These are phyloP conservation scores for Melipona quadrifasciata DNA, from an alignment of 1,140 invertebrate species.

Conservation along the genomic window DNA sequence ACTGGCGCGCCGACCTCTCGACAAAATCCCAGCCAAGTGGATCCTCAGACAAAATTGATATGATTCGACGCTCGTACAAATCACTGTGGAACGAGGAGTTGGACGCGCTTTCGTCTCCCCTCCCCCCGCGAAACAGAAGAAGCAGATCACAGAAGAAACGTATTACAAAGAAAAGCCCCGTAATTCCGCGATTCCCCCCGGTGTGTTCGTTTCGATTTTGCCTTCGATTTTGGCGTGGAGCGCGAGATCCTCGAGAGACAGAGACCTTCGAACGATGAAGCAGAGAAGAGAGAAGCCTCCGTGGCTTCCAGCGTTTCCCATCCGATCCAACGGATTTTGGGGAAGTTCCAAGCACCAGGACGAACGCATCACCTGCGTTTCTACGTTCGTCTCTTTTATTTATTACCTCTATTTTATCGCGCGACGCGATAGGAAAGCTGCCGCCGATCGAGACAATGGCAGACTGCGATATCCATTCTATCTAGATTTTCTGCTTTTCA, in stretches of 20 bases:
- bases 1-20: neutral
- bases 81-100: neutral
- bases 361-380: neutral
- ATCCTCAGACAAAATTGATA: neutral
- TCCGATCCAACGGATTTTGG: conserved; percentile 1
- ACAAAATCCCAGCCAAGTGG: neutral
- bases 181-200: neutral
- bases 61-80: neutral
- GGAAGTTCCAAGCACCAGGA: neutral
- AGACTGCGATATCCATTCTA: neutral
- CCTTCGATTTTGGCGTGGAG: no score
- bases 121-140: neutral
- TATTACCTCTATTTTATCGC: no score
- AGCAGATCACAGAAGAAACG: conserved; percentile 11
- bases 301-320: neutral
- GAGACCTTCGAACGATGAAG: neutral
- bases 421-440: no score
- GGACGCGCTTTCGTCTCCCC: neutral
- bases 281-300: neutral
- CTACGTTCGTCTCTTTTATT: neutral
- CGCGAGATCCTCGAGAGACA: no score
- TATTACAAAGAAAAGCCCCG: neutral
- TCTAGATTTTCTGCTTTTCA: neutral
- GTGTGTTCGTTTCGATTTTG: neutral
- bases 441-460: neutral